A percentile compares a stretch with the other conserved stretches of the same genome.
Evolutionary conservation across 2,113 vertebrate species (phyloP).

Genomic region (Vicugna pacos): DNA sequence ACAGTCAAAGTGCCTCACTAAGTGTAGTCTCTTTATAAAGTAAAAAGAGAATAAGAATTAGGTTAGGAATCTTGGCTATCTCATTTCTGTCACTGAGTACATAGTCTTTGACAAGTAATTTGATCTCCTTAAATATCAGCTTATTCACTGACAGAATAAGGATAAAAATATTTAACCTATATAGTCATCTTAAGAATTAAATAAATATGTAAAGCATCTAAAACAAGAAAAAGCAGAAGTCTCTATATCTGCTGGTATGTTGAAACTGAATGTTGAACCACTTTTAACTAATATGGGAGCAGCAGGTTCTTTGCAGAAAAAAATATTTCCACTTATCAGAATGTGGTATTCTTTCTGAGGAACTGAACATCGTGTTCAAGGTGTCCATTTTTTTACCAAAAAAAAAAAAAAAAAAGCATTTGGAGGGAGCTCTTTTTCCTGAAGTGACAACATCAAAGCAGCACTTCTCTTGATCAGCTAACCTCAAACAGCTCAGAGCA

Average conservation of each 20-base stretch:
- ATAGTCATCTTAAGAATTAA: slow-evolving; percentile 10
- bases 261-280: background rate
- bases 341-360: background rate
- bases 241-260: background rate
- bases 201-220: background rate
- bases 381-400: background rate
- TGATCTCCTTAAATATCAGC: slow-evolving; percentile 36
- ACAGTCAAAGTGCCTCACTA: background rate
- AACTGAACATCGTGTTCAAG: slow-evolving; percentile 6
- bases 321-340: slow-evolving; percentile 26
- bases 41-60: background rate
- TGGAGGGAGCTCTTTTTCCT: background rate
- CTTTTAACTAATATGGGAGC: slow-evolving; percentile 7
- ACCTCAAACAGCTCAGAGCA: background rate
- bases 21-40: background rate
- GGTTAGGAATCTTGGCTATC: slow-evolving; percentile 10
- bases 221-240: background rate
- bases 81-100: background rate
- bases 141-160: slow-evolving; percentile 52
- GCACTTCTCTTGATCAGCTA: background rate
- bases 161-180: slow-evolving; percentile 24
- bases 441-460: background rate
- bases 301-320: background rate
- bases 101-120: background rate
- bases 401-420: background rate